Evolutionary conservation across 2,888 invertebrate genomes (phyloP), one percentile per base, ranked within the genome.

Genomic region (Stratiomys singularior): DNA sequence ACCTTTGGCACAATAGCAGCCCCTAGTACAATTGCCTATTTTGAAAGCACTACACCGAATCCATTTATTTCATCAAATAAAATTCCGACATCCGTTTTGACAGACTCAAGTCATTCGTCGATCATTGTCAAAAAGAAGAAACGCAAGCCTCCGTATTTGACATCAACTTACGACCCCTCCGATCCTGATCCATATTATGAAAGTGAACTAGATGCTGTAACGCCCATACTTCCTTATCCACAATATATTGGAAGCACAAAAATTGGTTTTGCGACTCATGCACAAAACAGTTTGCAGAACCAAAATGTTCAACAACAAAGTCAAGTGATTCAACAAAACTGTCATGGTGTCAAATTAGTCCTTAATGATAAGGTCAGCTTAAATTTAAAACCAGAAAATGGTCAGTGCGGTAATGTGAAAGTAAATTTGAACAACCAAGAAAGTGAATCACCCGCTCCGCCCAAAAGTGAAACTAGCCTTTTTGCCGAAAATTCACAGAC

Each of bases 111-210:
- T 58, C 23, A 11, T 7, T n/a, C 74, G 15, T 52, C 67, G 67
- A 78, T 67, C 77, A 30, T 67, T 76, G 25, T 56, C 5, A 77
- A 74, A 74, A 63, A 66, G 21, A 76, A 56, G 30, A 30, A 30
- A 44, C 58, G 27, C 5, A 79, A 79, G 67, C 56, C 76, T 4
- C 44, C 27, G 4, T 25, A 56, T 28, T 18, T 11, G 1, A 4
- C 25, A 27, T 28, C 37, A 0, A 47, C 58, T 18, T 46, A 56
- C 27, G 81, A 81, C 74, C 81, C 81, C 1, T 52, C 79, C 18
- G 80, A 81, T 77, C 81, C 81, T 11, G 81, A 81, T 71, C 80
- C 81, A 5, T 67, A 78, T 28, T 79, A 79, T 60, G 76, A 79
- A 25, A 13, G 66, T 18, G 77, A 79, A 21, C 74, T 60, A 1